These are phyloP conservation scores for Drosophila orosa DNA, from an alignment of 1,140 invertebrate species.

Conservation along the genomic window DNA sequence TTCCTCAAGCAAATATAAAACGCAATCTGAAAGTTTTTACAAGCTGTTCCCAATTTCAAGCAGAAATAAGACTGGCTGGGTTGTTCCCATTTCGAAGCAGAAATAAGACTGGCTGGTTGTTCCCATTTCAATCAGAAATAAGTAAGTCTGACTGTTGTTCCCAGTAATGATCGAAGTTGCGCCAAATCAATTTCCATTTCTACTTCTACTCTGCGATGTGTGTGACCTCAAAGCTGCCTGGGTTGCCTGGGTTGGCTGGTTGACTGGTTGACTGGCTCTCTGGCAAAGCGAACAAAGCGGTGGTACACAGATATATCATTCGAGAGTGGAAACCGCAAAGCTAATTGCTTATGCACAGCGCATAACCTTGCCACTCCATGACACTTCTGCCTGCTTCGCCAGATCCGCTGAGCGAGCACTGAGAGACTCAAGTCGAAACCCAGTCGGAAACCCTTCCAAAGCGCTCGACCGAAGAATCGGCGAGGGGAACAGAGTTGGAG, in stretches of 20 bases:
- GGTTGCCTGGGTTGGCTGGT: too few species aligned
- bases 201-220: slow-evolving; percentile 9
- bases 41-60: background rate
- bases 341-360: slow-evolving; percentile 80
- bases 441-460: slow-evolving; percentile 32
- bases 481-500: slow-evolving; percentile 19
- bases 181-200: slow-evolving; percentile 56
- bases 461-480: slow-evolving; percentile 7
- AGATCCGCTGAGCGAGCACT: slow-evolving; percentile 8
- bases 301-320: slow-evolving; percentile 20
- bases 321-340: slow-evolving; percentile 61
- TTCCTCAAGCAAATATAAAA: slow-evolving; percentile 1
- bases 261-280: slow-evolving; percentile 15
- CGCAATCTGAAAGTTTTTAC: slow-evolving; percentile 8
- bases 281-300: background rate
- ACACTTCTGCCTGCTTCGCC: slow-evolving; percentile 65
- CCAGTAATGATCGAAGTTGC: slow-evolving; percentile 32
- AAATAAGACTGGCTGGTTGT: background rate
- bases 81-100: slow-evolving; percentile 1
- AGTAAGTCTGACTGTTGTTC: background rate
- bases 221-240: slow-evolving; percentile 51
- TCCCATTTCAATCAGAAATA: slow-evolving; percentile 10
- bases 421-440: slow-evolving; percentile 14
- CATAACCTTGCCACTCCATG: slow-evolving; percentile 78
- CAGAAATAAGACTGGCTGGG: background rate